A percentile compares a stretch with the other conserved stretches of the same genome.
These are phyloP conservation scores for Clusia tigrina DNA, from an alignment of 2,888 invertebrate genomes.

Conservation along the genomic window DNA sequence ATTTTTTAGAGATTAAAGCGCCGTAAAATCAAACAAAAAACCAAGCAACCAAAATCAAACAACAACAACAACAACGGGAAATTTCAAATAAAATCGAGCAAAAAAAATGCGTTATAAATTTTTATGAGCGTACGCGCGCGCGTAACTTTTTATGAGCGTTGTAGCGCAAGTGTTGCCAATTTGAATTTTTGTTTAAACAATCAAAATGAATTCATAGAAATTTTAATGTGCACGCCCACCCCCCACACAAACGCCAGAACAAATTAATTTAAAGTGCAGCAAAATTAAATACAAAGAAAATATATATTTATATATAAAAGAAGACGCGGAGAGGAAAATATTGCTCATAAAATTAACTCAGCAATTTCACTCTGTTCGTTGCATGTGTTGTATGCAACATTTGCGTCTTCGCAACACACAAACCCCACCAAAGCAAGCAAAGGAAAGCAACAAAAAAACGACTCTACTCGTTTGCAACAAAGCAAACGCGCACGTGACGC, in stretches of 20 bases:
- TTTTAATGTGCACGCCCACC: not conserved
- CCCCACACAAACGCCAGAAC: not conserved
- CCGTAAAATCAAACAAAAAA: constrained; percentile 26
- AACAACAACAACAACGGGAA: no score
- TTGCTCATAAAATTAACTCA: no score
- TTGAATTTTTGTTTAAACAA: constrained; percentile 13
- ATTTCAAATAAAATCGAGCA: no score
- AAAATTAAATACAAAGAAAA: no score
- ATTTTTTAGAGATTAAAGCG: not conserved
- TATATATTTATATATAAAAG: no score
- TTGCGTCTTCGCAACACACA: constrained; percentile 14
- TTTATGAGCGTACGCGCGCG: constrained; percentile 43
- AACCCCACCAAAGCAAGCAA: constrained; percentile 9
- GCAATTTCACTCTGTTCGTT: no score
- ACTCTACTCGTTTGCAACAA: not conserved
- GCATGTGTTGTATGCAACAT: constrained; percentile 29
- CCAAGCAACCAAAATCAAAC: not conserved
- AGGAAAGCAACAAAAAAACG: no score
- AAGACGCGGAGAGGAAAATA: no score
- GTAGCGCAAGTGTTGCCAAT: constrained; percentile 22
- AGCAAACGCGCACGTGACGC: constrained; percentile 44
- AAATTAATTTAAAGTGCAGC: constrained; percentile 31
- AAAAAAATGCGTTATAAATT: constrained; percentile 48
- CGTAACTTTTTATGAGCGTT: constrained; percentile 45
- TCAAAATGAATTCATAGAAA: constrained; percentile 9